Evolutionary conservation across 2,797 vertebrate genomes (phyloP), one percentile per base, ranked within the genome.

Genomic region (Scolopax rusticola): DNA sequence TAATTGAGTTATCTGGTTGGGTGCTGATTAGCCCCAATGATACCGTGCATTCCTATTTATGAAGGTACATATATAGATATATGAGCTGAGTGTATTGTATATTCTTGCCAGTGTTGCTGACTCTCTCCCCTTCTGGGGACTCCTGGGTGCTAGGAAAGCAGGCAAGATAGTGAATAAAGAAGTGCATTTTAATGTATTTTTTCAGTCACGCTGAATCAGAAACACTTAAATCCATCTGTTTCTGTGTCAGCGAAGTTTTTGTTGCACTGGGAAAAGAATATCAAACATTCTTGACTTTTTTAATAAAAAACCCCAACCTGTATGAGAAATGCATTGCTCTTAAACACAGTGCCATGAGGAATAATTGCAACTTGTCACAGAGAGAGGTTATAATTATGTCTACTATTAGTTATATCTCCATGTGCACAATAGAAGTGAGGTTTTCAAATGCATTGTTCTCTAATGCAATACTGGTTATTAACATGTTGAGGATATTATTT

Each of bases 351-450:
- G 38, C 87, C 50, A 19, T 56, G n/a, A 91, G 33, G 60, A 90
- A 67, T 97, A 97, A 97, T 97, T 96, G 82, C 67, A 95, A 54
- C 89, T 96, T 96, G 91, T 97, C 94, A 92, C 38, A 59, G 76
- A 87, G 70, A 95, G 94, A 94, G 63, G 53, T 88, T 96, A 78
- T 96, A 96, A 97, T 97, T 97, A 91, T 84, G 77, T 88, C 94
- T 97, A 25, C 78, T 71, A 38, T 94, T 92, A 95, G 84, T 89
- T 95, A 87, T 47, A 75, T 91, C 92, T 95, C 61, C 20, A 6
- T 48, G 36, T 75, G 69, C 84, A 88, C 86, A 96, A 59, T 48
- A 73, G 73, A 95, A 95, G 87, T 89, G 94, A 94, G 68, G 21
- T 92, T 97, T 96, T 91, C 95, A 90, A 92, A 89, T 91, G 28